These are phyloP conservation scores for Drosophila equinoxialis DNA, from an alignment of 1,140 invertebrate species.

Conservation along the genomic window DNA sequence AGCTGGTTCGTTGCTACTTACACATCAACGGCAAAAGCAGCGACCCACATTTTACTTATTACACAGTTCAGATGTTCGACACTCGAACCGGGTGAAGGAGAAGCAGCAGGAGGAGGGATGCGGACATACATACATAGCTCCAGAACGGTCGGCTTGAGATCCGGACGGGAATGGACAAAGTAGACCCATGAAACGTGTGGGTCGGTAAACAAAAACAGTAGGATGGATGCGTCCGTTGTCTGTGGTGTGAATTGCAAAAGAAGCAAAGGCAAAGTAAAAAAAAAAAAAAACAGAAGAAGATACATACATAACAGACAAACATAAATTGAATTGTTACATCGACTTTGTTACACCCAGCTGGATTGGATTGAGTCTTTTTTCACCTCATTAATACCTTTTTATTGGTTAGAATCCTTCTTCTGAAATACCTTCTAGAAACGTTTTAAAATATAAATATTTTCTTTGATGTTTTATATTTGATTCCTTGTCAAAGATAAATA, in stretches of 20 bases:
- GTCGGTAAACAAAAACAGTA: constrained; percentile 61
- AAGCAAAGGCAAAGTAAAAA: constrained; percentile 12
- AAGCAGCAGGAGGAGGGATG: not conserved
- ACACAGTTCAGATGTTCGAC: constrained; percentile 56
- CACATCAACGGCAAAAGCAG: constrained; percentile 16
- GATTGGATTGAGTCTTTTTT: no score
- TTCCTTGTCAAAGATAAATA: no score
- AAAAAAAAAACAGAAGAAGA: not conserved
- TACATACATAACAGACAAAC: not conserved
- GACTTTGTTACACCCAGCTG: not conserved
- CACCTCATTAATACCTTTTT: no score
- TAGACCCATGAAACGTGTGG: constrained; percentile 60
- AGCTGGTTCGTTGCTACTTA: not conserved
- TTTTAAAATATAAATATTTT: no score
- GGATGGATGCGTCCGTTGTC: constrained; percentile 20
- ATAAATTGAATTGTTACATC: not conserved
- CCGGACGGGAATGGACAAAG: constrained; percentile 5
- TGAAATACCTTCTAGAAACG: no score
- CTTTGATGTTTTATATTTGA: no score
- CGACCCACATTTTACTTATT: constrained; percentile 61
- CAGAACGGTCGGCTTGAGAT: not conserved
- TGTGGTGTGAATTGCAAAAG: constrained; percentile 68
- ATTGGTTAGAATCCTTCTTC: no score
- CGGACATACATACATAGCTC: not conserved
- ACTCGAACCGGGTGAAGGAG: constrained; percentile 16